A percentile compares a stretch with the other conserved stretches of the same genome.
Conservation (phyloP, 2,888 invertebrate genomes). For the Entomobrya multifasciata region DNA sequence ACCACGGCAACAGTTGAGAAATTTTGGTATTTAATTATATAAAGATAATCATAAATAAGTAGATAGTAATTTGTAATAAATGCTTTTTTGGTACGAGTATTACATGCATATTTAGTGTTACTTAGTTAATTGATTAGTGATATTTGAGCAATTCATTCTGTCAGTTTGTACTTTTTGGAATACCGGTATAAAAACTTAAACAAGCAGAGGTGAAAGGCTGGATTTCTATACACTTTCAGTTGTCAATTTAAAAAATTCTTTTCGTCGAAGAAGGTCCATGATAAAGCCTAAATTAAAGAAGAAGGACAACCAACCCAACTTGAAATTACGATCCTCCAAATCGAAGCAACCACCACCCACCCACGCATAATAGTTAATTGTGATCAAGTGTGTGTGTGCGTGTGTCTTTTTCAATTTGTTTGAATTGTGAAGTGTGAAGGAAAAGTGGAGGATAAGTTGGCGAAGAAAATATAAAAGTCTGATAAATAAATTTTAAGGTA, state of each 20-base stretch:
- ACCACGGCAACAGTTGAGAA: background rate
- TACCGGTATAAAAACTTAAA: background rate
- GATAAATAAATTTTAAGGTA: slow-evolving; percentile 22
- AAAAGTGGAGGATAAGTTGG: background rate
- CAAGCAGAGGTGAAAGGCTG: background rate
- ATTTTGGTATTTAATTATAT: slow-evolving; percentile 1
- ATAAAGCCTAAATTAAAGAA: too few relatives aligned
- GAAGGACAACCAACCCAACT: too few relatives aligned
- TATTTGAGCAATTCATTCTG: background rate
- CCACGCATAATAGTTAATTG: too few relatives aligned
- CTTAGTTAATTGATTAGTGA: background rate
- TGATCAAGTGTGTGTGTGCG: too few relatives aligned
- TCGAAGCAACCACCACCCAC: too few relatives aligned
- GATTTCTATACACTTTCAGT: background rate
- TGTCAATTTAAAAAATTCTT: slow-evolving; percentile 5
- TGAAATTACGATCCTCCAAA: too few relatives aligned
- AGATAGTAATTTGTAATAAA: background rate
- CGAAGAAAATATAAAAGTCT: background rate
- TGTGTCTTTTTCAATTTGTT: too few relatives aligned
- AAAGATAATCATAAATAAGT: background rate
- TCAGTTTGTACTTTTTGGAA: background rate
- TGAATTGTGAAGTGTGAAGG: too few relatives aligned
- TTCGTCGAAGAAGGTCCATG: slow-evolving; percentile 1
- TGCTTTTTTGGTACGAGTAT: slow-evolving; percentile 39
- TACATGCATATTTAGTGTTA: background rate